Evolutionary conservation across 2,113 vertebrate species (phyloP).

Genomic region (Procapra przewalskii): DNA sequence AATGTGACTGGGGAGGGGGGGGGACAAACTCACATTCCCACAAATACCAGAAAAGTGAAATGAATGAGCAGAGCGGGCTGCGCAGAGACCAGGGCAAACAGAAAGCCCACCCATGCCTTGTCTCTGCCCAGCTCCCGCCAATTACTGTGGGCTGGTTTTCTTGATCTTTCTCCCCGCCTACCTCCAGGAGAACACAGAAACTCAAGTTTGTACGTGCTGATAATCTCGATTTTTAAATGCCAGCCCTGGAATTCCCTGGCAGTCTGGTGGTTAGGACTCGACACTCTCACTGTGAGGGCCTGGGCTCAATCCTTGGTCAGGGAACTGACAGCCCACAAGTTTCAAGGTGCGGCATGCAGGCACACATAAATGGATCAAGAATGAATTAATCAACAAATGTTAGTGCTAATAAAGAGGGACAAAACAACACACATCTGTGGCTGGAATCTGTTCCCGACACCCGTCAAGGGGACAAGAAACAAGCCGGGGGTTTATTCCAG

Average conservation of each 20-base stretch:
- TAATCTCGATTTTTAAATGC: background rate
- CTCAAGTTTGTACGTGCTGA: background rate
- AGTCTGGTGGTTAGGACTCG: background rate
- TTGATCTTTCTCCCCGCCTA: background rate
- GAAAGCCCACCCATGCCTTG: background rate
- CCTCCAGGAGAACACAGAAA: background rate
- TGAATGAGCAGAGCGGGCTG: background rate
- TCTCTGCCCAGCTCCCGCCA: background rate
- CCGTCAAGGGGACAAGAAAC: background rate
- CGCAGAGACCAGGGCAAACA: background rate
- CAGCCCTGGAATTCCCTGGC: background rate
- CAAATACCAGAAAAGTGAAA: background rate
- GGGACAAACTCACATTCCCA: background rate
- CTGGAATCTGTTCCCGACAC: background rate
- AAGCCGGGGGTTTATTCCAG: background rate
- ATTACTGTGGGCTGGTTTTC: background rate
- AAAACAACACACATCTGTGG: background rate
- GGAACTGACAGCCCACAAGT: background rate
- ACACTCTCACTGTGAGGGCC: background rate
- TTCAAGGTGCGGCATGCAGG: background rate
- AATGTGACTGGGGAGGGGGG: accelerated
- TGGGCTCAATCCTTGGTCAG: background rate
- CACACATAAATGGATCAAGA: background rate
- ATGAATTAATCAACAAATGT: background rate
- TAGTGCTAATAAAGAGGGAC: background rate